Evolutionary conservation across 2,113 vertebrate species (phyloP), one percentile per base, ranked within the genome.

Genomic region (Benitochromis conjunctus): DNA sequence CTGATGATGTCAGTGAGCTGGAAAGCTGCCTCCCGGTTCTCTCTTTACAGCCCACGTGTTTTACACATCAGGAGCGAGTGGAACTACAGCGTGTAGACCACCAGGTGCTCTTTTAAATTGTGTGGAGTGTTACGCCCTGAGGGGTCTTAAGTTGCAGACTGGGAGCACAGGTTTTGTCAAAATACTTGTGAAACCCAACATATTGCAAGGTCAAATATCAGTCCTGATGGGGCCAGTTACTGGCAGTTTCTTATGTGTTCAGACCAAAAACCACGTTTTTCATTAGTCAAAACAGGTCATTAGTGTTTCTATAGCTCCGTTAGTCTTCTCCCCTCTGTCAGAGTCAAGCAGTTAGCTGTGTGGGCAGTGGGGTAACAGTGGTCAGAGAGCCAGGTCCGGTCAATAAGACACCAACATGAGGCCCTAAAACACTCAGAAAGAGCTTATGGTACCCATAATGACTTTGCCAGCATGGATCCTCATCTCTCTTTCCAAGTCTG

Each of bases 41-140:
- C 31, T 83, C 82, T 69, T 62, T 71, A 79, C 29, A 53, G 84
- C 41, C 74, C 90, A 92, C 82, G 71, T 92, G 90, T 86, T 92
- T 92, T 82, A 83, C n/a, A 14, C 80, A 94, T 91, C 60, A 87
- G 53, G 56, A 74, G 18, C 46, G 64, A 57, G 38, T 66, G 41
- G 38, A 60, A 58, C 43, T n/a, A 7, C 34, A 18, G 56, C 5
- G 60, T 26, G 6, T 46, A 77, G 54, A 80, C 74, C 80, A 74
- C 26, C 4, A 24, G 26, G 36, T 48, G n/a, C 66, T 34, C 58
- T 53, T 85, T 78, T 19, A 86, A 74, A 90, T 31, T 13, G 74
- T 26, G 58, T 81, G 58, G 64, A 87, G 71, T 82, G 76, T 85
- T 66, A 29, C 58, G 71, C 80, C 81, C 57, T 3, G 82, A 88